A percentile compares a stretch with the other conserved stretches of the same genome.
These are phyloP conservation scores for Gopherus flavomarginatus DNA, from an alignment of 2,113 vertebrate species.

Conservation along the genomic window DNA sequence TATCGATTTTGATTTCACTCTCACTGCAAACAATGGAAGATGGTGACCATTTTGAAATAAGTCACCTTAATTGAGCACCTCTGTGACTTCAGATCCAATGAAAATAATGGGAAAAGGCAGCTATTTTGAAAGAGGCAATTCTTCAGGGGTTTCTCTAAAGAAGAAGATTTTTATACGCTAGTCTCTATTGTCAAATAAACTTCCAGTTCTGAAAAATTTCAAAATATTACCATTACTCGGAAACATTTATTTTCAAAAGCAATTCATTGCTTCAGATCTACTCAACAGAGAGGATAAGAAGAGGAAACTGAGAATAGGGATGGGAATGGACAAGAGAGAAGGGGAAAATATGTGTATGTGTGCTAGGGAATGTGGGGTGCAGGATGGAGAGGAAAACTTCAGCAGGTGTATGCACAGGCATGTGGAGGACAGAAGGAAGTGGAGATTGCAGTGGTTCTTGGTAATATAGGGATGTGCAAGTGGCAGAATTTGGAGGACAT, in stretches of 20 bases:
- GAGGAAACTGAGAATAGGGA: neutral
- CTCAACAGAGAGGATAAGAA: neutral
- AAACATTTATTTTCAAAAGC: neutral
- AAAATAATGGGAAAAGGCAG: neutral
- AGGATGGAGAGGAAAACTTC: neutral
- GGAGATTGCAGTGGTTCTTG: neutral
- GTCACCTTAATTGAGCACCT: neutral
- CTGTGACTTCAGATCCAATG: neutral
- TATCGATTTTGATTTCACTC: neutral
- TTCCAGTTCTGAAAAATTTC: neutral
- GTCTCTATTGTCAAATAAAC: neutral
- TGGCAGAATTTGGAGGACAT: neutral
- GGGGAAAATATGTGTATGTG: neutral
- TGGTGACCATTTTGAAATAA: neutral
- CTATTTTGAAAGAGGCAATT: neutral
- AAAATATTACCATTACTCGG: neutral
- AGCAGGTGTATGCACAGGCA: neutral
- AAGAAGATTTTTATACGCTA: neutral
- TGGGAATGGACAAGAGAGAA: neutral
- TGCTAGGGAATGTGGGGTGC: neutral
- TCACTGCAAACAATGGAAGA: neutral
- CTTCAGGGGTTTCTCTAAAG: neutral
- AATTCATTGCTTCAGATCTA: neutral
- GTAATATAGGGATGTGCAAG: neutral
- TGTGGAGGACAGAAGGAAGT: neutral